Conservation (phyloP, 1,140 invertebrate species). For the Agrypnia vestita region DNA sequence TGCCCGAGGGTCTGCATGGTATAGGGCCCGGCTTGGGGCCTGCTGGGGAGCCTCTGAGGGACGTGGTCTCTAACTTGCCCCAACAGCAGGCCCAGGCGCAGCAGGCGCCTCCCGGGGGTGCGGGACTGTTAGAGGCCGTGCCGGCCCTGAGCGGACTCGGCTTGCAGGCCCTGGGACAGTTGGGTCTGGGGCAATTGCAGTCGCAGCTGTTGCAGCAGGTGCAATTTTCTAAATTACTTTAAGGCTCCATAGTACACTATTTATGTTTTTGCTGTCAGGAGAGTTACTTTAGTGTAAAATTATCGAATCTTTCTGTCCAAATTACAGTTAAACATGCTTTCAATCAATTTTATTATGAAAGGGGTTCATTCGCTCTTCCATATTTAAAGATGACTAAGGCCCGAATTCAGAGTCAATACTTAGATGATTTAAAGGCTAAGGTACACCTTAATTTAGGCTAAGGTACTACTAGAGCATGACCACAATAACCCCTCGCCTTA, state of each 20-base stretch:
- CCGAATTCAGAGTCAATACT: too few species aligned
- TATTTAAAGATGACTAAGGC: too few species aligned
- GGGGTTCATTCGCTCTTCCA: too few species aligned
- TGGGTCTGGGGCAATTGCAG: slow-evolving; percentile 72
- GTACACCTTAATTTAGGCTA: too few species aligned
- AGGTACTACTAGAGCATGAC: too few species aligned
- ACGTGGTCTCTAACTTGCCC: slow-evolving; percentile 87
- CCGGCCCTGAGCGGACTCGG: slow-evolving; percentile 68
- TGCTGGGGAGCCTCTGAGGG: slow-evolving; percentile 89
- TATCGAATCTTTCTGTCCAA: background rate
- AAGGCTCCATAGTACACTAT: too few species aligned
- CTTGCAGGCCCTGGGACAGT: slow-evolving; percentile 63
- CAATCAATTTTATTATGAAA: too few species aligned
- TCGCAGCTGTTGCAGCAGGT: slow-evolving; percentile 72
- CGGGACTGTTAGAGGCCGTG: slow-evolving; percentile 71
- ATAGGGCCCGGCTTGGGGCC: slow-evolving; percentile 94
- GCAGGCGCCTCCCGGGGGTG: slow-evolving; percentile 32
- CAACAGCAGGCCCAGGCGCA: slow-evolving; percentile 70
- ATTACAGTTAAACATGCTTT: background rate
- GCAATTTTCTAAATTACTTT: slow-evolving; percentile 6
- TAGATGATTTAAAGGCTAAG: too few species aligned
- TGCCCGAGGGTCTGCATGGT: slow-evolving; percentile 92
- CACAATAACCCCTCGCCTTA: too few species aligned
- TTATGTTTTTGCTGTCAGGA: background rate
- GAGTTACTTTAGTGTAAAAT: background rate